A percentile compares a stretch with the other conserved stretches of the same genome.
Conservation (phyloP, 2,113 vertebrate genomes). For the Lanius ludovicianus region DNA sequence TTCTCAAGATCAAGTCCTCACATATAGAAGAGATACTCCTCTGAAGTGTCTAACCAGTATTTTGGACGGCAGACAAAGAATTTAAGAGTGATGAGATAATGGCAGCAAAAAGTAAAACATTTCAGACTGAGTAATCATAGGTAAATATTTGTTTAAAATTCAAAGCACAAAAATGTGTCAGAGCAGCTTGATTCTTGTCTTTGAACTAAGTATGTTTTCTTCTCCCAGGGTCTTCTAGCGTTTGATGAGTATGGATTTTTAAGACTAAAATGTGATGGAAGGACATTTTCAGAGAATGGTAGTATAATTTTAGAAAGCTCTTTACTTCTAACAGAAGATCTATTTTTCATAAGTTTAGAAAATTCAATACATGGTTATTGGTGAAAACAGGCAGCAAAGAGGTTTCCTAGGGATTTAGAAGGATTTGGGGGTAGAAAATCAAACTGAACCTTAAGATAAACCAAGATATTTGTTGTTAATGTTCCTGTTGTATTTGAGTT, state of each 20-base stretch:
- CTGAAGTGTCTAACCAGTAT: fast-evolving
- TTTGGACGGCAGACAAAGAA: background rate
- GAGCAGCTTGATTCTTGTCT: background rate
- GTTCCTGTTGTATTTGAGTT: background rate
- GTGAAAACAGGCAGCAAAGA: background rate
- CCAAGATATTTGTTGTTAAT: background rate
- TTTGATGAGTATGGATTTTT: background rate
- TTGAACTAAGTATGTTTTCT: background rate
- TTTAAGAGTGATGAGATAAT: background rate
- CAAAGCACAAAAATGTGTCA: background rate
- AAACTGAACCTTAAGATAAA: background rate
- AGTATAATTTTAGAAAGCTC: background rate
- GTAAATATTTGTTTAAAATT: background rate
- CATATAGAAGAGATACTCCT: background rate
- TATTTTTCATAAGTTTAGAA: background rate
- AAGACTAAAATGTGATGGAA: background rate
- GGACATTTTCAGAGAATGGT: background rate
- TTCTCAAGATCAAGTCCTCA: background rate
- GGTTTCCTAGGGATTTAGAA: background rate
- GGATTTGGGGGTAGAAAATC: background rate
- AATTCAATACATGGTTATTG: background rate
- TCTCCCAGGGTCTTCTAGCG: background rate
- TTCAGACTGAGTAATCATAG: fast-evolving
- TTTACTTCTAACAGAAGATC: background rate
- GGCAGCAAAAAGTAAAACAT: background rate